Evolutionary conservation across 2,113 vertebrate species (phyloP).

Genomic region (Eonycteris spelaea): DNA sequence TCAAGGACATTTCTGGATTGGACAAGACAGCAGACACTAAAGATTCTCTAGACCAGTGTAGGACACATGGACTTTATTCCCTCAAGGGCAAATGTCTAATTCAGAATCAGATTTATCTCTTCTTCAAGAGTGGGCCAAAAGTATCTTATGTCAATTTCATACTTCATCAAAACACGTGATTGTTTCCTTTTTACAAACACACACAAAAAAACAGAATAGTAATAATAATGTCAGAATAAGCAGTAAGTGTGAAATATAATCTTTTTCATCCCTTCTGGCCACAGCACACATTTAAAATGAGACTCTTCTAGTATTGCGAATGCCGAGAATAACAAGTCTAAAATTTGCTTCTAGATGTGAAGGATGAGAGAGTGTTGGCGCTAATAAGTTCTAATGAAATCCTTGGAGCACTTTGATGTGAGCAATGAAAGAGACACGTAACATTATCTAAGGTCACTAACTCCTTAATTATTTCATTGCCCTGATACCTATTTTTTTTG

Average conservation of each 20-base stretch:
- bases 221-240: neutral
- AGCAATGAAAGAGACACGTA: slow-evolving; percentile 52
- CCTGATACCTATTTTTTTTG: slow-evolving; percentile 54
- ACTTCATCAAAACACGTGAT: neutral
- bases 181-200: neutral
- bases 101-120: slow-evolving; percentile 6
- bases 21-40: neutral
- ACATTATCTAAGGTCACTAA: slow-evolving; percentile 42
- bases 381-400: slow-evolving; percentile 50
- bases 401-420: slow-evolving; percentile 37
- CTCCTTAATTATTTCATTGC: slow-evolving; percentile 64
- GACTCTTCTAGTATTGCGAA: neutral
- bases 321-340: slow-evolving; percentile 32
- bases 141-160: neutral
- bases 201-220: neutral
- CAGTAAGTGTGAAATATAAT: neutral
- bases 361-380: neutral
- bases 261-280: neutral
- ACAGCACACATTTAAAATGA: neutral
- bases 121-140: neutral
- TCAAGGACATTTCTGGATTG: neutral
- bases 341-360: slow-evolving; percentile 18
- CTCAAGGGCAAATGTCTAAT: neutral
- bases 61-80: neutral
- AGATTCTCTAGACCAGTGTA: neutral